Evolutionary conservation across 2,797 vertebrate genomes (phyloP), one percentile per base, ranked within the genome.

Genomic region (Hydrolagus colliei): DNA sequence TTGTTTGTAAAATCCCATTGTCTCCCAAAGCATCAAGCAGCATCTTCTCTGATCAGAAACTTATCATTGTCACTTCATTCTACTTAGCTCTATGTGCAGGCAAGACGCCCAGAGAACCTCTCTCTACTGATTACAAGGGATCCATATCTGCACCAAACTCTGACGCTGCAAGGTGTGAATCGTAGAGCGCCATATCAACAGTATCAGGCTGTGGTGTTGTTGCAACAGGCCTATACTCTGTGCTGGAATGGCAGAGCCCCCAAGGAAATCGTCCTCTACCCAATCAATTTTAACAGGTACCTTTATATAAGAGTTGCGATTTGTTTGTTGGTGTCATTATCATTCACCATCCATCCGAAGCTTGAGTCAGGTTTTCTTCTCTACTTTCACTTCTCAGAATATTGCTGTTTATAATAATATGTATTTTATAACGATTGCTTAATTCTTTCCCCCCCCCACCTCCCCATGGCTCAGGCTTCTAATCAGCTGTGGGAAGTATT

Each of bases 51-150:
- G 3, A 52, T 52, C 41, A 52, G 41, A 3, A 52, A 52, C 41
- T 52, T 52, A 0, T 86, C 5, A 87, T 86, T 89, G 86, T 88
- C 79, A 86, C 88, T 74, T 86, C 88, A 79, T 88, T 27, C 67
- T 87, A 35, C 82, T 79, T 87, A 93, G 92, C 90, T 93, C 86
- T 91, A 90, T 71, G 90, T 92, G 87, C 91, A 93, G 89, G 90
- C 92, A 88, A 90, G 92, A 68, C 88, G 86, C 68, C 90, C 91
- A 0, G 88, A 90, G 89, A 91, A 89, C 86, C 88, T 92, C 87
- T 90, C 90, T 74, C 88, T 92, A 65, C 86, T 89, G 65, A 85
- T 88, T 86, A 87, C 90, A 87, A 91, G 90, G 87, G 90, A 91
- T 27, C n/a, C 87, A n/a, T 88, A 90, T 87, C 89, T 85, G 63